These are phyloP conservation scores for Bradypus variegatus DNA, from an alignment of 2,797 vertebrate species.

Conservation along the genomic window DNA sequence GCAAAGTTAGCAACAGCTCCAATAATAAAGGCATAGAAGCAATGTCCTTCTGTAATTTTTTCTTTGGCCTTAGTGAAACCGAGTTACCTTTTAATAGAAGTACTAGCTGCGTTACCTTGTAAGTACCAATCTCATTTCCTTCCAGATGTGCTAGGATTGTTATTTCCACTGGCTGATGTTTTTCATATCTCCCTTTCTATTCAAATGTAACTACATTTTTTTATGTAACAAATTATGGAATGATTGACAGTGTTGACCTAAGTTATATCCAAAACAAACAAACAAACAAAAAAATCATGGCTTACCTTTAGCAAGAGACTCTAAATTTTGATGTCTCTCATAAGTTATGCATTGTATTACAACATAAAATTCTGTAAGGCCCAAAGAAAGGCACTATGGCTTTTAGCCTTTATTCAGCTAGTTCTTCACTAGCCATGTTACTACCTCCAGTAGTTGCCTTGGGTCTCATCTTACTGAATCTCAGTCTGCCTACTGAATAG, in stretches of 20 bases:
- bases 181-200: background rate
- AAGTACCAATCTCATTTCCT: background rate
- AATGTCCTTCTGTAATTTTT: background rate
- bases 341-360: background rate
- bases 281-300: background rate
- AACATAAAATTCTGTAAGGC: background rate
- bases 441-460: background rate
- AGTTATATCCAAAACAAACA: background rate
- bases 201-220: conserved; percentile 8
- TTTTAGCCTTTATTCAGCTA: background rate
- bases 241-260: background rate
- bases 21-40: background rate
- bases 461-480: background rate
- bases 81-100: background rate
- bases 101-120: background rate
- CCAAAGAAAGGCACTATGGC: background rate
- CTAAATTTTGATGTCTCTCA: background rate
- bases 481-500: background rate
- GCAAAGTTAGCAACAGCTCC: background rate
- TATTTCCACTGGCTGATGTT: background rate
- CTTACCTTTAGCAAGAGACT: background rate
- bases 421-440: background rate
- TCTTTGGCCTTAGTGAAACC: background rate
- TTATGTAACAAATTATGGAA: background rate
- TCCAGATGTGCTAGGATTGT: background rate